A percentile compares a stretch with the other conserved stretches of the same genome.
These are phyloP conservation scores for Tanypteryx hageni DNA, from an alignment of 2,888 invertebrate genomes.

Conservation along the genomic window DNA sequence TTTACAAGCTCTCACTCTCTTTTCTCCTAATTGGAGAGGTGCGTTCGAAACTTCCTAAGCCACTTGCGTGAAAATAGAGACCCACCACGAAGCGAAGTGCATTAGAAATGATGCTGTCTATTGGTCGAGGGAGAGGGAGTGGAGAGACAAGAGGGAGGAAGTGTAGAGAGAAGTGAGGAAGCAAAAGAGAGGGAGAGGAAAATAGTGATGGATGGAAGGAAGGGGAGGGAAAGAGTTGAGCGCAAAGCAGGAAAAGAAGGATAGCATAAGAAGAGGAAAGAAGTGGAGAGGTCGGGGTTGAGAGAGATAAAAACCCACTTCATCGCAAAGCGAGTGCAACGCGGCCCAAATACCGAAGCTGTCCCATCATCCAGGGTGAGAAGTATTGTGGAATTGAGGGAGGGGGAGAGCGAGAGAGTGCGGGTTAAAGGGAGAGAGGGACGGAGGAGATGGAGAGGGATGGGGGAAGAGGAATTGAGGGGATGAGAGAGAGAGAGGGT, in stretches of 20 bases:
- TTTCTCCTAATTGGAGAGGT: slow-evolving; percentile 24
- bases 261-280: not conserved
- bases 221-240: not conserved
- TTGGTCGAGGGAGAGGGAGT: not conserved
- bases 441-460: not conserved
- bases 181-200: not conserved
- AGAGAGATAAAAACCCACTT: not conserved
- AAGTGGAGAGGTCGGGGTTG: not conserved
- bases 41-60: not conserved
- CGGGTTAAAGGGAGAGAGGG: not conserved
- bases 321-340: not conserved
- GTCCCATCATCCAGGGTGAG: not conserved
- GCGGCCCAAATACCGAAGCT: slow-evolving; percentile 28
- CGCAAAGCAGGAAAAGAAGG: not conserved
- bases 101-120: not conserved
- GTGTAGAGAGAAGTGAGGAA: not conserved
- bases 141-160: not conserved
- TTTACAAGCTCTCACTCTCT: not conserved
- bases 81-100: not conserved
- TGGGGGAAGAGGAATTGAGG: not conserved
- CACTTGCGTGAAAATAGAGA: not conserved
- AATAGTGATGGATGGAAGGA: not conserved
- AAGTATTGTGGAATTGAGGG: not conserved
- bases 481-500: not conserved
- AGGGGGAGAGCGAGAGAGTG: not conserved